Evolutionary conservation across 2,888 invertebrate species (phyloP), one percentile per base, ranked within the genome.

Genomic region (Cosmorhoe ocellata): DNA sequence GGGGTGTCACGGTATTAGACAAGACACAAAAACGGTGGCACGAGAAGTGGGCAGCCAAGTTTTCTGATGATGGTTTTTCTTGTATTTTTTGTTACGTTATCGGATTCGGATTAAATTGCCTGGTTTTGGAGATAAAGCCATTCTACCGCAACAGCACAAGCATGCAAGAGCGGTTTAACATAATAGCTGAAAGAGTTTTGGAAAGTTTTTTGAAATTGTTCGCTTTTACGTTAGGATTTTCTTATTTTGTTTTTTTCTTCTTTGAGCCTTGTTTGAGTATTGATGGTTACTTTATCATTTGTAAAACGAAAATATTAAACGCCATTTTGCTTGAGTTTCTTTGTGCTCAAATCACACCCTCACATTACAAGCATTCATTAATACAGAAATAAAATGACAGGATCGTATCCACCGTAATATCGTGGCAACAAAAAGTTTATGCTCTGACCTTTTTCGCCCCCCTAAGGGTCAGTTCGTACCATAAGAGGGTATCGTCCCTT

Each of bases 1-100:
- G 85, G 85, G 84, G 83, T 84, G 85, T 82, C 83, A 85, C 83
- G 86, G 87, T 81, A 86, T 89, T 89, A 88, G 89, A 87, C 88
- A 89, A 89, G 87, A 87, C 88, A 89, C 89, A 89, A 90, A 89
- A 90, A 90, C 87, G 81, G 72, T 70, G 78, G 82, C 76, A 77
- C 79, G 76, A 88, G 74, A 86, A 86, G 82, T 76, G 76, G 76
- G 84, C 79, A 81, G 80, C 79, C 82, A 79, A 71, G 79, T 76
- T 82, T 86, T 83, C 78, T 72, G 79, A 78, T 79, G 82, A 76
- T 76, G 76, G 69, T 80, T 82, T 79, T 77, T 70, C 66, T 66
- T 64, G 58, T 61, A 22, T 49, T 43, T 47, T 61, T 56, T 61
- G 50, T 62, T 47, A 62, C 65, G 61, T 66, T 67, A 67, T 69